Evolutionary conservation across 2,797 vertebrate species (phyloP).

Genomic region (Threskiornis aethiopicus): DNA sequence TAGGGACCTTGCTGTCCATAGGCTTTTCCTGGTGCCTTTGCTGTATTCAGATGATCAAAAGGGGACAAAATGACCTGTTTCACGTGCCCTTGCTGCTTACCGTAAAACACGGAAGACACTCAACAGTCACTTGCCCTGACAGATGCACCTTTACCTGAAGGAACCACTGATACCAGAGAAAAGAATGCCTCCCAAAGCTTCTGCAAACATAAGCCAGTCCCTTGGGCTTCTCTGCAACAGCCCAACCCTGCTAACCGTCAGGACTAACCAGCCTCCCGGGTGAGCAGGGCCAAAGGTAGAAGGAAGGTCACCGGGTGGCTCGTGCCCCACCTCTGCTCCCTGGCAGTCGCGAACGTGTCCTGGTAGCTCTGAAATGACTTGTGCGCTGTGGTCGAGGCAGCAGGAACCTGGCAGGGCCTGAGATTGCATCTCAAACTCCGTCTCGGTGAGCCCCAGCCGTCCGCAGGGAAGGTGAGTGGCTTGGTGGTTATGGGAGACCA

Average conservation of each 20-base stretch:
- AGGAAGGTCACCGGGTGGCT: neutral
- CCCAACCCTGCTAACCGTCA: neutral
- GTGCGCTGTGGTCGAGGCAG: neutral
- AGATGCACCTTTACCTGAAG: neutral
- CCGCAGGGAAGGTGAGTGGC: neutral
- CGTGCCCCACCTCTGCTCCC: neutral
- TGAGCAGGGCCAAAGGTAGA: neutral
- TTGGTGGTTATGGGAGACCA: neutral
- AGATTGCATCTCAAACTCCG: neutral
- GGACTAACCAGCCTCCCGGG: neutral
- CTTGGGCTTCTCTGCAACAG: neutral
- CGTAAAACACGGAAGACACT: neutral
- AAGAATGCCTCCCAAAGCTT: neutral
- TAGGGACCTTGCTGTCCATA: neutral
- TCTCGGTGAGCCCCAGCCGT: neutral
- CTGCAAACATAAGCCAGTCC: neutral
- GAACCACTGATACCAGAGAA: neutral
- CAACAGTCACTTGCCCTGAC: neutral
- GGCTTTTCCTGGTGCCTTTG: neutral
- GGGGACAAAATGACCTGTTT: neutral
- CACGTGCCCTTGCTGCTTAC: neutral
- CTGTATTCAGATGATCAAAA: neutral
- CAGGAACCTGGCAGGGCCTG: neutral
- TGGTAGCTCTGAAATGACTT: neutral
- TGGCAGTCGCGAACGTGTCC: neutral